Evolutionary conservation across 2,797 vertebrate genomes (phyloP).

Genomic region (Aplochiton taeniatus): DNA sequence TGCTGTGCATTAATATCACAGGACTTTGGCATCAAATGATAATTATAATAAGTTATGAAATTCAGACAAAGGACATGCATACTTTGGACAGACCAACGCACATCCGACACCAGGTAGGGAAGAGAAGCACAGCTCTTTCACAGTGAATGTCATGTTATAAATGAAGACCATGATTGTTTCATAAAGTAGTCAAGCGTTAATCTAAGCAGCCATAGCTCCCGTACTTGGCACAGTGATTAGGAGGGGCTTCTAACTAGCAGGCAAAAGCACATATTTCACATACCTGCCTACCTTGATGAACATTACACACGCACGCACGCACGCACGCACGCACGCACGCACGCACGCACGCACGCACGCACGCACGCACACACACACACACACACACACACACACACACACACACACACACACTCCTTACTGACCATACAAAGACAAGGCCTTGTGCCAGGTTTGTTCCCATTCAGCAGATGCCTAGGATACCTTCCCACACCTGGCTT

Average conservation of each 20-base stretch:
- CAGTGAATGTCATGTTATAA: no score
- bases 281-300: conserved; percentile 15
- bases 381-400: not conserved
- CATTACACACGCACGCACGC: not conserved
- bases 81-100: no score
- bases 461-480: conserved; percentile 57
- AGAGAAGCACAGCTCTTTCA: no score
- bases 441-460: conserved; percentile 44
- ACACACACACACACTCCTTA: not conserved
- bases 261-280: conserved; percentile 36
- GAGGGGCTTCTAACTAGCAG: not conserved
- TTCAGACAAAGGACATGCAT: no score
- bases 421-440: conserved; percentile 29
- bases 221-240: conserved; percentile 5
- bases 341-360: not conserved
- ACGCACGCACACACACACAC: not conserved
- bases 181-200: no score
- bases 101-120: no score
- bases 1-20: no score
- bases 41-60: no score
- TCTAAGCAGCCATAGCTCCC: no score
- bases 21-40: no score
- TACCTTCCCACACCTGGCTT: conserved; percentile 51
- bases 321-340: not conserved
- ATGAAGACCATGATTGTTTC: no score